Evolutionary conservation across 2,113 vertebrate genomes (phyloP), one percentile per base, ranked within the genome.

Genomic region (Pica pica): DNA sequence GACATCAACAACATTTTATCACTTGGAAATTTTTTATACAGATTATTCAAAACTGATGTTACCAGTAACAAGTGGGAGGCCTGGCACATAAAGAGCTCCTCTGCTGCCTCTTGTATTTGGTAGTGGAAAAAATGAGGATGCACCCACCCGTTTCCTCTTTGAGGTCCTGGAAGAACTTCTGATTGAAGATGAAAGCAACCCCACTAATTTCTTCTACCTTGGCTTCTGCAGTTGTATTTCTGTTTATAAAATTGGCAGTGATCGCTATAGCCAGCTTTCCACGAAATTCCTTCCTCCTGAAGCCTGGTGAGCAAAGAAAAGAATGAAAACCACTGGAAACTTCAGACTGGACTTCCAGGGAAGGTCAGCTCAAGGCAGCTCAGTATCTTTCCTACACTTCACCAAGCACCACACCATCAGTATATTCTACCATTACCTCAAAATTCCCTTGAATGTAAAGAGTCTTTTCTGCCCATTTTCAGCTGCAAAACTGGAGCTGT

Each of bases 161-260:
- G 81, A 99, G 98, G 94, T 99, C 99, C 83, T 99, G 99, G 91
- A 99, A 99, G 97, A 99, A 99, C 96, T 99, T 99, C 97, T 99
- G 99, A 95, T 99, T 99, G 97, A 99, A 99, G 97, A 99, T 99
- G 95, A 99, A 99, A 96, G 99, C 99, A 92, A 99, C 99, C 0
- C 99, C 99, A 20, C 99, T 99, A 74, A 99, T 99, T 98, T 99
- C 99, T 90, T 99, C 99, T 75, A 99, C 99, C 96, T 99, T 99
- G 71, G 99, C 99, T 96, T 99, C 99, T 2, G 99, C 99, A 1
- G 99, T 99, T 37, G 99, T 99, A 97, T 99, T 99, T 96, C 99
- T 98, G 97, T 99, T 99, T 93, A 99, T 98, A 93, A 99, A 99
- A 98, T 99, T 99, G 94, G 99, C 99, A 5, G 99, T 99, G 97